These are phyloP conservation scores for Tachysurus vachellii DNA, from an alignment of 2,113 vertebrate species.

Conservation along the genomic window DNA sequence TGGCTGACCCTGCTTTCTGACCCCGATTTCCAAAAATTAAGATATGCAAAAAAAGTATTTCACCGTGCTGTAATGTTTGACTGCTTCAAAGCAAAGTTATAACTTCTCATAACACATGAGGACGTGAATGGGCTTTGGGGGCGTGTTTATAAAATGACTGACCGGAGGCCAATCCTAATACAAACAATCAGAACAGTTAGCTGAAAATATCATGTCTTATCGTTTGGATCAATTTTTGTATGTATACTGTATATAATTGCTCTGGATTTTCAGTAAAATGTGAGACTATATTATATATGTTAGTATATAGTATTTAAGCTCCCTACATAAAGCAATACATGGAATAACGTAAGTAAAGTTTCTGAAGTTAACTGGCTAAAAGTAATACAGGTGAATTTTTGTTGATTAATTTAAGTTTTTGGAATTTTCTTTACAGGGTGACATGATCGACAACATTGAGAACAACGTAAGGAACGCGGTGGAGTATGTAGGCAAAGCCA, in stretches of 20 bases:
- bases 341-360: background rate
- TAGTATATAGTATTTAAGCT: too few relatives aligned
- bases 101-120: background rate
- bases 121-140: background rate
- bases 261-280: background rate
- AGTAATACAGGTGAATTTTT: background rate
- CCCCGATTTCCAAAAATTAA: background rate
- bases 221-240: too few relatives aligned
- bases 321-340: background rate
- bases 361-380: background rate
- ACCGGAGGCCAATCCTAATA: background rate
- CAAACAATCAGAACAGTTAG: background rate
- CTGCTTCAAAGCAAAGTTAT: background rate
- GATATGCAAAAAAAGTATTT: too few relatives aligned
- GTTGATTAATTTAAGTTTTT: background rate
- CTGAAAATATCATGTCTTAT: background rate
- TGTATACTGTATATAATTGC: too few relatives aligned
- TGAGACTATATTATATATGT: background rate
- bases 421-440: constrained; percentile 75
- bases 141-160: background rate
- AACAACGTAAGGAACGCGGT: constrained; percentile 83
- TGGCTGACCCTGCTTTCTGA: too few relatives aligned
- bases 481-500: constrained; percentile 86
- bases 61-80: background rate
- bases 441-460: constrained; percentile 96